Evolutionary conservation across 2,888 invertebrate species (phyloP).

Genomic region (Halocaridina rubra): DNA sequence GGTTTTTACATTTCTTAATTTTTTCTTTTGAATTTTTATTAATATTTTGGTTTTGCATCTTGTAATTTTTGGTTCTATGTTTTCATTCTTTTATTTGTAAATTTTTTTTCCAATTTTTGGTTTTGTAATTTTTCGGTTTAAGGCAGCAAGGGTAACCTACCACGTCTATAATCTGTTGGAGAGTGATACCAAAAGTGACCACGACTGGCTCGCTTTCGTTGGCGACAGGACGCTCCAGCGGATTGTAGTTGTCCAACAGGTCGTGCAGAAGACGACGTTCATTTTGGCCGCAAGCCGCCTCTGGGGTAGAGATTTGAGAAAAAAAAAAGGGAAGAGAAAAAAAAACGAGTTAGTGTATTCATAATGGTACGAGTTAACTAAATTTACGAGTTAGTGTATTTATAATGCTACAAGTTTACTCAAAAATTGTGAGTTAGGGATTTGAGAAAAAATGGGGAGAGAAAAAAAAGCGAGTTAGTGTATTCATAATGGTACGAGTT

Average conservation of each 20-base stretch:
- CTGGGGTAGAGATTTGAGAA: conserved; percentile 23
- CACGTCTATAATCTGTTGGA: conserved; percentile 98
- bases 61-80: not conserved
- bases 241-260: conserved; percentile 85
- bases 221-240: conserved; percentile 87
- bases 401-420: too few relatives aligned
- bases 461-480: not conserved
- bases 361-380: too few relatives aligned
- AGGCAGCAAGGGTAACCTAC: conserved; percentile 70
- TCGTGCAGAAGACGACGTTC: conserved; percentile 88
- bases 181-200: conserved; percentile 94
- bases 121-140: conserved; percentile 24
- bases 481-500: too few relatives aligned
- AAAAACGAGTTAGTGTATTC: not conserved
- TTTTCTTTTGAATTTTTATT: not conserved
- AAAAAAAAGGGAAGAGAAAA: not conserved
- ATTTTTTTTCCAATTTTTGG: not conserved
- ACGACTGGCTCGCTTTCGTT: conserved; percentile 96
- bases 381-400: too few relatives aligned
- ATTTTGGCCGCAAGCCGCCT: conserved; percentile 76
- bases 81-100: not conserved
- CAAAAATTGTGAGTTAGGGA: conserved; percentile 40
- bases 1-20: not conserved
- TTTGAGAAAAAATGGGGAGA: not conserved
- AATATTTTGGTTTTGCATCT: not conserved